Base-by-base conservation (phyloP, 2,888 invertebrate species). In the Celastrina argiolus region DNA sequence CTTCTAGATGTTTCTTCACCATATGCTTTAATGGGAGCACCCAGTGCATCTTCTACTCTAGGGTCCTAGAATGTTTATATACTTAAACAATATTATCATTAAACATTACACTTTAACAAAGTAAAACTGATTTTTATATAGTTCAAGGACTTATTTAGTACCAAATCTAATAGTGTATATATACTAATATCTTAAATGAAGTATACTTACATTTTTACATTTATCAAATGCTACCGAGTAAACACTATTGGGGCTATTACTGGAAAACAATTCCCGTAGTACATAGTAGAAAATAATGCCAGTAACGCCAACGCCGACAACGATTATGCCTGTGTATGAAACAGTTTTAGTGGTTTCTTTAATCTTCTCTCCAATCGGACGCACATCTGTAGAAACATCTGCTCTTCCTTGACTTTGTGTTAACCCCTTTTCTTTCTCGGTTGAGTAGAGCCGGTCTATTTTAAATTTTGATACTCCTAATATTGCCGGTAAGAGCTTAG, bases 301-400 rank as follows among this genome's bases (percentile, higher is more conserved):
- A 51, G 97, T 97, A 1, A 97, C 94, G 45, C 96, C 96, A 68
- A 97, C 81, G 1, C 97, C 97, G 42, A 94, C 87, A 64, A 97
- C 76, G 72, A 98, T 96, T 1, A 98, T 94, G 14, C 95, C 95
- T 74, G 96, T 92, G 79, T 98, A 98, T 8, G 96, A 95, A 2
- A 94, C 95, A 72, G 97, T 97, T 87, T 97, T 97, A 1, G 97
- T 96, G 16, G 96, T 96, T 87, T 98, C 97, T 82, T 97, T 97
- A 1, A 97, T 96, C 92, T 94, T 95, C 76, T 95, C 94, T 14
- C 94, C 94, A 10, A 95, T 76, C 7, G 94, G 94, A 68, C 93
- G 92, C 2, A 95, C 94, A 82, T 95, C 91, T 16, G 89, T 88
- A 16, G 91, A 87, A 10, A 92, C 84, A 69, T 92, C 89, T 42